Conservation (phyloP, 2,113 vertebrate species). For the Cyprinodon tularosa region DNA sequence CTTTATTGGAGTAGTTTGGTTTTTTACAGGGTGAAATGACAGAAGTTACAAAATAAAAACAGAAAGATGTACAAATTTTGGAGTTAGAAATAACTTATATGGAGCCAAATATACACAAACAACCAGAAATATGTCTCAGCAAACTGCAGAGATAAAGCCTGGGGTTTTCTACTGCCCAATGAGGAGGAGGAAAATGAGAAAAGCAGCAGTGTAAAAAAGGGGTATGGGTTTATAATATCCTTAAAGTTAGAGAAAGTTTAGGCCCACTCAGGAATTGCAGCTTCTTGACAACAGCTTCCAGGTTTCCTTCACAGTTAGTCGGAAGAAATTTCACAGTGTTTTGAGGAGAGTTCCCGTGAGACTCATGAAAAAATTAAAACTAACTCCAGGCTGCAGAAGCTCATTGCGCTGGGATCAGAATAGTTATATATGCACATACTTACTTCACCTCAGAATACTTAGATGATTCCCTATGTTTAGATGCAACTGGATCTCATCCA, state of each 20-base stretch:
- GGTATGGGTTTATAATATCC: neutral
- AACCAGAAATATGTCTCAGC: neutral
- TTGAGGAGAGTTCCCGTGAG: neutral
- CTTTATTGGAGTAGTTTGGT: neutral
- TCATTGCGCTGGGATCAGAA: neutral
- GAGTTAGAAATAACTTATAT: neutral
- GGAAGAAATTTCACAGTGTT: neutral
- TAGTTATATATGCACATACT: neutral
- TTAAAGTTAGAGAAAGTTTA: neutral
- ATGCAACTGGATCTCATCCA: neutral
- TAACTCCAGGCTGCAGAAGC: neutral
- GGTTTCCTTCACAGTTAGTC: neutral
- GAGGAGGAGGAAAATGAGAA: neutral
- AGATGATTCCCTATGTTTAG: neutral
- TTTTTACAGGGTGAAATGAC: neutral
- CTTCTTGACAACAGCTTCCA: neutral
- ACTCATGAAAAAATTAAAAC: neutral
- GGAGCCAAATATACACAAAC: neutral
- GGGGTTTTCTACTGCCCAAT: neutral
- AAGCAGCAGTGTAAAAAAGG: neutral
- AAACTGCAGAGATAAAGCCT: neutral
- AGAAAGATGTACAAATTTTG: neutral
- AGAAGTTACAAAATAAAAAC: neutral
- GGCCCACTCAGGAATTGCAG: neutral
- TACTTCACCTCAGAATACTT: neutral